phyloP scores from a whole-genome alignment of 2,888 invertebrate genomes.

The Agrilus mali region DNA sequence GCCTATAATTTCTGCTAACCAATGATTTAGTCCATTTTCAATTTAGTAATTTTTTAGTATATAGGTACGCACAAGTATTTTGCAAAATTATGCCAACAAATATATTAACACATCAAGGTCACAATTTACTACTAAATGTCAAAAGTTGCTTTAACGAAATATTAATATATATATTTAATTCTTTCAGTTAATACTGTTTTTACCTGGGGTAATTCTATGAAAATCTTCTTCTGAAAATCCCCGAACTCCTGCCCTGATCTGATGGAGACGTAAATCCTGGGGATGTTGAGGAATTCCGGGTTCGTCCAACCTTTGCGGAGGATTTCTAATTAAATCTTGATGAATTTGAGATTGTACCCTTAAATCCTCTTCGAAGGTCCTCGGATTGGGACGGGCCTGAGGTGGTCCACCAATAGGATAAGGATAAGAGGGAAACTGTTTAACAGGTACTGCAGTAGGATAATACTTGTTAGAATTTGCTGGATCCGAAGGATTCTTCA shows the following conservation, averaged over 20 bases:
- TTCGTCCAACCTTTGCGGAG: slow-evolving; percentile 16
- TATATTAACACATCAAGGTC: too few relatives aligned
- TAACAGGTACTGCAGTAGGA: slow-evolving; percentile 21
- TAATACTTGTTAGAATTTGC: slow-evolving; percentile 17
- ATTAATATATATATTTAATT: too few relatives aligned
- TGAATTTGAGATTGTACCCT: slow-evolving; percentile 28
- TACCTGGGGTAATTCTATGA: slow-evolving; percentile 20
- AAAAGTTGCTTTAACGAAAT: too few relatives aligned
- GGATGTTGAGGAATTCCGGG: slow-evolving; percentile 15
- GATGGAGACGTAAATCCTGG: slow-evolving; percentile 16
- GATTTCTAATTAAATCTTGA: slow-evolving; percentile 15
- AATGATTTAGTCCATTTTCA: too few relatives aligned
- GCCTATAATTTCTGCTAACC: too few relatives aligned
- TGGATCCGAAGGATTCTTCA: slow-evolving; percentile 16
- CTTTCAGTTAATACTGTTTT: too few relatives aligned
- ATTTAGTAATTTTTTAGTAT: too few relatives aligned
- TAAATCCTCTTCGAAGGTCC: slow-evolving; percentile 19
- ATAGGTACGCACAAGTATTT: too few relatives aligned
- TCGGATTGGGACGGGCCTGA: slow-evolving; percentile 25
- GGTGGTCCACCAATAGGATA: slow-evolving; percentile 22
- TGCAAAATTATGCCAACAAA: too few relatives aligned
- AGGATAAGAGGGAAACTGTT: slow-evolving; percentile 32
- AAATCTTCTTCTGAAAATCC: slow-evolving; percentile 29
- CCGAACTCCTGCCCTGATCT: slow-evolving; percentile 22
- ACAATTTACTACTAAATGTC: too few relatives aligned